Evolutionary conservation across 2,113 vertebrate species (phyloP).

Genomic region (Coptodon bakossiorum): DNA sequence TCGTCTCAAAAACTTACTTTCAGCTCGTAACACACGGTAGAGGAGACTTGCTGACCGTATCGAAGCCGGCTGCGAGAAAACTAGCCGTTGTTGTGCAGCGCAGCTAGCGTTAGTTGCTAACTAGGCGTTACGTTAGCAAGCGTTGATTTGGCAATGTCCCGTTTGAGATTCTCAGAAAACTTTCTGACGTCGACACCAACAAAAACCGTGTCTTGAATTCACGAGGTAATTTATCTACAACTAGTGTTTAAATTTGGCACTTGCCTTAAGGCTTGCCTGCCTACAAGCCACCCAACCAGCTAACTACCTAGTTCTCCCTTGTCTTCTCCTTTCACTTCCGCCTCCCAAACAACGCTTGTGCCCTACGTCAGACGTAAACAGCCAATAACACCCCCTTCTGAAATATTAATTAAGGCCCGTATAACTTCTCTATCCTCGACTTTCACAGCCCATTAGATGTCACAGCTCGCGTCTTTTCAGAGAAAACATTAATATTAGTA

Average conservation of each 20-base stretch:
- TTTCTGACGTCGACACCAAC: neutral
- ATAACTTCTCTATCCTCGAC: neutral
- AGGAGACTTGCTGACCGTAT: neutral
- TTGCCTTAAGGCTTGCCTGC: neutral
- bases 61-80: conserved; percentile 3
- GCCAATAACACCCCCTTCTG: neutral
- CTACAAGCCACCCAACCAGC: conserved; percentile 8
- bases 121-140: conserved; percentile 34
- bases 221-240: neutral
- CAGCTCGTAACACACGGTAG: neutral
- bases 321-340: conserved; percentile 68
- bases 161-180: neutral
- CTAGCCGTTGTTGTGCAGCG: conserved; percentile 38
- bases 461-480: neutral
- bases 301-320: conserved; percentile 21
- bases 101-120: conserved; percentile 30
- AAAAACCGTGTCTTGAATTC: neutral
- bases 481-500: neutral
- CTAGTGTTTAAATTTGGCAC: conserved; percentile 31
- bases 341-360: conserved; percentile 30
- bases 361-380: conserved; percentile 36
- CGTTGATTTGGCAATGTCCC: neutral
- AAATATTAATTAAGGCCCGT: neutral
- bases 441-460: neutral
- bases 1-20: conserved; percentile 41